Base-by-base conservation (phyloP, 2,113 vertebrate species). In the Ammodytes marinus region DNA sequence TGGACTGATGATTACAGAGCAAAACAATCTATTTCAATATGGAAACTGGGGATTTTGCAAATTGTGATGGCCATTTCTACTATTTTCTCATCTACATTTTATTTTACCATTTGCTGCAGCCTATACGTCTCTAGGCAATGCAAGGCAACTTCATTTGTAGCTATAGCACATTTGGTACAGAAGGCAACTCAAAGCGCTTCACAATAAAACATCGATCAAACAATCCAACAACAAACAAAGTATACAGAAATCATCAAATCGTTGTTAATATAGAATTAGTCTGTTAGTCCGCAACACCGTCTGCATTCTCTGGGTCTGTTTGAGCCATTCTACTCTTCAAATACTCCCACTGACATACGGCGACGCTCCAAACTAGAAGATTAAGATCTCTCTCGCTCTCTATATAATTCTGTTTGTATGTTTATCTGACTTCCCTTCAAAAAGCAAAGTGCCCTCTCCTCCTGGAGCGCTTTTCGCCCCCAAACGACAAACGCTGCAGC, bases 351-450 rank as follows among this genome's bases (percentile, higher is more conserved):
- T 9, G n/a, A 47, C 37, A 53, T 1, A 54, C 40, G 85, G 47
- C 47, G 39, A 52, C 70, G 53, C 60, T 66, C 17, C 19, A 60
- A 78, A 79, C 37, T n/a, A 42, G 59, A 69, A 58, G 86, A 90
- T 83, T 71, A 81, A 88, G 85, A 85, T 79, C 39, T 85, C 39
- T 85, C 60, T 86, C 70, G 39, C 43, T 55, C 17, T 50, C 14
- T 53, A 60, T 77, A 65, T 73, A 79, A 90, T 84, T 83, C 72
- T 77, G 77, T 79, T 74, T 85, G 64, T 68, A 55, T 86, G 47
- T 85, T 89, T 83, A 82, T 87, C 83, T 79, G 80, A 90, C 82
- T 88, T 80, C 67, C 61, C 50, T 75, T 80, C 77, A 81, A 86
- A 27, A 91, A 84, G 67, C 42, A n/a, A 85, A 79, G 69, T 55